Percentiles rank a stretch among this genome's conserved stretches.
Conservation (phyloP, 2,113 vertebrate genomes). For the Seriola aureovittata region DNA sequence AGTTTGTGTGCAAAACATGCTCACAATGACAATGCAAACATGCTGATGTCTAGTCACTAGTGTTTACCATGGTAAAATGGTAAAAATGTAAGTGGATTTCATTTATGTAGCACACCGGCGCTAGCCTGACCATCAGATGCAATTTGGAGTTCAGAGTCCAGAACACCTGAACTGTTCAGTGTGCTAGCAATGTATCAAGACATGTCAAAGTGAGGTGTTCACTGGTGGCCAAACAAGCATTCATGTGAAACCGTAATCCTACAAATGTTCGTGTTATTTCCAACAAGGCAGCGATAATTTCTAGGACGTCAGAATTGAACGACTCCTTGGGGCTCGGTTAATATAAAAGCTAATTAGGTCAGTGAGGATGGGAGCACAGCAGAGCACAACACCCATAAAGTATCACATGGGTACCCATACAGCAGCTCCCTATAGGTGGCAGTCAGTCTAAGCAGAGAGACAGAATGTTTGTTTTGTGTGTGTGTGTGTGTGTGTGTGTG, state of each 20-base stretch:
- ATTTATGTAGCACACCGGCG: too few relatives aligned
- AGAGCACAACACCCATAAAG: background rate
- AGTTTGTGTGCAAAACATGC: too few relatives aligned
- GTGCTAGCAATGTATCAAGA: too few relatives aligned
- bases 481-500: too few relatives aligned
- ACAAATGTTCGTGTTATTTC: background rate
- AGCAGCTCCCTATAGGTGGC: background rate
- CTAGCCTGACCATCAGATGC: too few relatives aligned
- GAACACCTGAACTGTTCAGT: too few relatives aligned
- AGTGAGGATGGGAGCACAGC: background rate
- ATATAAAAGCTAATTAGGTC: conserved; percentile 25
- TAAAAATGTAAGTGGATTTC: too few relatives aligned
- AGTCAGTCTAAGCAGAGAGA: background rate
- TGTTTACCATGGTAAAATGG: too few relatives aligned
- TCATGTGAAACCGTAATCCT: background rate
- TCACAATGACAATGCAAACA: too few relatives aligned
- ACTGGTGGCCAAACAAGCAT: background rate
- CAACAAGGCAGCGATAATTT: background rate
- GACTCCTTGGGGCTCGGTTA: background rate
- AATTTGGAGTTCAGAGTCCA: too few relatives aligned
- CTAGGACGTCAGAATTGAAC: background rate
- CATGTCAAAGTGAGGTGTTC: background rate
- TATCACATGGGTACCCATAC: background rate
- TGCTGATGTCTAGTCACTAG: too few relatives aligned
- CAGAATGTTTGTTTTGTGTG: background rate